These are phyloP conservation scores for Buphagus erythrorhynchus DNA, from an alignment of 2,797 vertebrate genomes.

Conservation along the genomic window DNA sequence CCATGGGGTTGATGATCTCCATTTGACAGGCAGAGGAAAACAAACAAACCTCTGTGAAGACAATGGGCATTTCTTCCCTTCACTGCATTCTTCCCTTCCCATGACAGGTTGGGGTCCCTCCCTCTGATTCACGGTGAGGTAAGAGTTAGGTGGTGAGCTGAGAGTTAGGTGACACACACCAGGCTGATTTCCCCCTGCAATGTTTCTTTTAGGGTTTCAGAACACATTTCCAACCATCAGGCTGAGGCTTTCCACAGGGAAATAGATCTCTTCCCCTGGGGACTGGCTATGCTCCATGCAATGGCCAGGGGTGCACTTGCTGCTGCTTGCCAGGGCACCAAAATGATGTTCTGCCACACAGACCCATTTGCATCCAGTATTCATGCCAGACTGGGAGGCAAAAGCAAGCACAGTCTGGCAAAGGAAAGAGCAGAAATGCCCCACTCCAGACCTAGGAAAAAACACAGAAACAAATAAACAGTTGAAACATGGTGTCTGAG, in stretches of 20 bases:
- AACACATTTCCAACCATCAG: background rate
- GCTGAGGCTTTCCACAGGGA: background rate
- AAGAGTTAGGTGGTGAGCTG: background rate
- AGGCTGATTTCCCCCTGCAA: background rate
- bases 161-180: fast-evolving
- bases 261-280: fast-evolving
- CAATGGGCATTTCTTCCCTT: background rate
- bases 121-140: background rate
- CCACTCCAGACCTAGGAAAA: background rate
- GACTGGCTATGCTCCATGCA: fast-evolving
- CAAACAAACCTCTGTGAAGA: background rate
- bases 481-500: fast-evolving
- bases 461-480: fast-evolving
- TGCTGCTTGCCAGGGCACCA: background rate
- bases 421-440: background rate
- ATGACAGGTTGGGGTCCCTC: background rate
- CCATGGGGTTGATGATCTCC: background rate
- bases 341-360: background rate
- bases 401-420: background rate
- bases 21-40: background rate
- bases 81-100: background rate
- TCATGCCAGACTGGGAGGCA: fast-evolving
- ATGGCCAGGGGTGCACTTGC: background rate
- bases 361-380: background rate
- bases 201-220: fast-evolving